Evolutionary conservation across 2,797 vertebrate genomes (phyloP), one percentile per base, ranked within the genome.

Genomic region (Microctenopoma stevenorrisi): DNA sequence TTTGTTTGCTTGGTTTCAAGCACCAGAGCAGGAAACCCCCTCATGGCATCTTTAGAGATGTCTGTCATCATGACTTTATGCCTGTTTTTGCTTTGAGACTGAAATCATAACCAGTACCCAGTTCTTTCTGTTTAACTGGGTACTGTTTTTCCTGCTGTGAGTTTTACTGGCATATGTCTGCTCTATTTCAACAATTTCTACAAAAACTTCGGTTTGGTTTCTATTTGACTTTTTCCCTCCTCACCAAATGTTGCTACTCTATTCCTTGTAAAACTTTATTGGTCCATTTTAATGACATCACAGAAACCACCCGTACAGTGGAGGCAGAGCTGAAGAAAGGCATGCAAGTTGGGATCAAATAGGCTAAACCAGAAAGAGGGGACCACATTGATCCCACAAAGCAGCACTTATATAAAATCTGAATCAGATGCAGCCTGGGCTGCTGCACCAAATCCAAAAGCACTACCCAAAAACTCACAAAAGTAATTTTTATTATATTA

Each of bases 231-330:
- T 64, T 71, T 74, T 75, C 63, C 80, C 78, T 86, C 65, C 78
- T 71, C 74, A 80, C 66, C 76, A 85, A 87, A 83, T 84, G 83
- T 74, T 89, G 61, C 71, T 75, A 70, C 86, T 84, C 77, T 74
- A 73, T 87, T 86, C 85, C 86, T 91, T 80, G 80, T 90, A 84
- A 87, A 91, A 89, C 80, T 64, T 50, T 5, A 87, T 77, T 84
- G 84, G 81, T 80, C 68, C 86, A 78, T 71, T 92, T 85, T 89
- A 81, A 84, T 89, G 88, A 89, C 89, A 90, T 90, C 89, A 88
- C 84, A 81, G 66, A 90, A 91, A 87, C 81, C 86, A 90, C 83
- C 82, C 72, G 46, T 80, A 74, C 68, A 76, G 74, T 57, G 64
- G 47, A 80, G 69, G 54, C 68, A 78, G 79, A 76, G 81, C 54